Evolutionary conservation across 2,797 vertebrate genomes (phyloP).

Genomic region (Anas georgica): DNA sequence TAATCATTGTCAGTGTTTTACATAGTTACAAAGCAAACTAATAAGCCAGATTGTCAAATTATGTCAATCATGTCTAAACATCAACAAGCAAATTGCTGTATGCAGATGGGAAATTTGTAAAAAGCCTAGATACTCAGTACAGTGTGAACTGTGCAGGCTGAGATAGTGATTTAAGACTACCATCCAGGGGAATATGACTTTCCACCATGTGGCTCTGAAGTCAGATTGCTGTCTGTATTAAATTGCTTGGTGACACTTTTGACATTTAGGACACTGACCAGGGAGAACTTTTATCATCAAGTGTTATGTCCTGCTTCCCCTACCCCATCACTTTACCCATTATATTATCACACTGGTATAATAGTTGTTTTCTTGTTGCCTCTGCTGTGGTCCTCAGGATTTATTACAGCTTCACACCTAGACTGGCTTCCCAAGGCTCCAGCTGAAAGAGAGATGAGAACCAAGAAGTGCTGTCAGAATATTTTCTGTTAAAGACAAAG

Average conservation of each 20-base stretch:
- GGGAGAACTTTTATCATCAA: not conserved
- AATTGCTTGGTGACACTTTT: not conserved
- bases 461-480: not conserved
- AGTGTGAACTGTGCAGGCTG: not conserved
- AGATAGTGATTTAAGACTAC: not conserved
- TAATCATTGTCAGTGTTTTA: conserved; percentile 51
- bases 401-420: not conserved
- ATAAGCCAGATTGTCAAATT: conserved; percentile 64
- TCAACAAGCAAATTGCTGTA: conserved; percentile 48
- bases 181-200: not conserved
- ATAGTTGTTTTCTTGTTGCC: not conserved
- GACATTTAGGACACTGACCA: not conserved
- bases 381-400: not conserved
- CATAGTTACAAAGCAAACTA: conserved; percentile 51
- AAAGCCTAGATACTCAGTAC: not conserved
- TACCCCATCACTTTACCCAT: accelerated
- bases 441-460: not conserved
- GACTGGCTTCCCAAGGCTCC: not conserved
- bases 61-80: conserved; percentile 60
- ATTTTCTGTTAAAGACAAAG: not conserved
- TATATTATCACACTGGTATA: not conserved
- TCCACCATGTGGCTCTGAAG: not conserved
- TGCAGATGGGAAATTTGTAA: conserved; percentile 39
- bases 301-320: not conserved
- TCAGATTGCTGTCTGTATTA: not conserved